Conservation (phyloP, 2,888 invertebrate genomes). For the Julus scanicus region DNA sequence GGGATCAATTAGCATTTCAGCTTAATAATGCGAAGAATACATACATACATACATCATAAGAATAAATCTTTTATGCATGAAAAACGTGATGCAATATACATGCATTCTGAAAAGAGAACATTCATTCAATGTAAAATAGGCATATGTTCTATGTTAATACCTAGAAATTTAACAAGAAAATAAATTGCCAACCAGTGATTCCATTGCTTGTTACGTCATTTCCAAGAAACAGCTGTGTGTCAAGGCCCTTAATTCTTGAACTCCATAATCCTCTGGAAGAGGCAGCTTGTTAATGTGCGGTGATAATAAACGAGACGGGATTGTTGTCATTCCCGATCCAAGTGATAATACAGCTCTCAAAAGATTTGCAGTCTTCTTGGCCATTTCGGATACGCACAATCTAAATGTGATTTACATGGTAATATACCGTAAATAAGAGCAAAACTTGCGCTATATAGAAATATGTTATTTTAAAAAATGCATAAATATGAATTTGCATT, state of each 20-base stretch:
- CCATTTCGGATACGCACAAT: conserved; percentile 73
- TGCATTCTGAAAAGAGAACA: conserved; percentile 23
- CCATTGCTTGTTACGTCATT: conserved; percentile 58
- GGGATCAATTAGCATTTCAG: neutral
- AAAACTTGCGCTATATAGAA: too few relatives aligned
- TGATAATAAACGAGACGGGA: conserved; percentile 66
- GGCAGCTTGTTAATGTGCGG: conserved; percentile 70
- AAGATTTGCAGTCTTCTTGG: conserved; percentile 70
- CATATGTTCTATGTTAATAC: neutral
- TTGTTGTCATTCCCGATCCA: conserved; percentile 63
- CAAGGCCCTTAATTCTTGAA: conserved; percentile 68
- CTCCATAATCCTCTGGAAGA: conserved; percentile 72
- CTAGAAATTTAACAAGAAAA: neutral
- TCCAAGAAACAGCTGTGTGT: conserved; percentile 64
- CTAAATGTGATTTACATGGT: conserved; percentile 60
- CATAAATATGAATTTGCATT: neutral
- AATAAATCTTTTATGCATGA: conserved; percentile 10
- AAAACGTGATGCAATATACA: neutral
- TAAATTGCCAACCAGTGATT: neutral
- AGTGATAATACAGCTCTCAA: conserved; percentile 67
- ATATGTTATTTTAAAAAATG: too few relatives aligned
- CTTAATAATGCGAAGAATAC: neutral
- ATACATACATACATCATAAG: neutral
- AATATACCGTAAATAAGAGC: too few relatives aligned
- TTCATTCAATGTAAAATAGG: conserved; percentile 27